Evolutionary conservation across 2,113 vertebrate genomes (phyloP), one percentile per base, ranked within the genome.

Genomic region (Rissa tridactyla): DNA sequence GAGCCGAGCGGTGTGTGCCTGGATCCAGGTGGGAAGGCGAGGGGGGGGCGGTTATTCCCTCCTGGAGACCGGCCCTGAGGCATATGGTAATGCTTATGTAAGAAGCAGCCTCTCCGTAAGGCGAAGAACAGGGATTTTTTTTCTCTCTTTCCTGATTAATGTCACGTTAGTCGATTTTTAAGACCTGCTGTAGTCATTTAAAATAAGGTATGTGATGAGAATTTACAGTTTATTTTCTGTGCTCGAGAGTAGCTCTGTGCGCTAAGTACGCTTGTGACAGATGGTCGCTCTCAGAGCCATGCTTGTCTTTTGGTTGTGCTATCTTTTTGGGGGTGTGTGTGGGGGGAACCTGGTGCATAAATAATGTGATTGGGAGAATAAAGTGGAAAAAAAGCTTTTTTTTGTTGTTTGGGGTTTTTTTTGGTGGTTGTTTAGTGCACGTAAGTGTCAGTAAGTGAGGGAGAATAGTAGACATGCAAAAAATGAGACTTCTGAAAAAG

Each of bases 41-140:
- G 52, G 68, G 80, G 42, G 55, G 85, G 54, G 54, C 29, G 32
- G 42, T 36, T 34, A 2, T 23, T 47, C 68, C 64, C 81, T 69
- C 30, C 84, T 65, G 96, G 81, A 69, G 93, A n/a, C 57, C 64
- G 94, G 92, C 92, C 81, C 93, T 27, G n/a, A 47, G 96, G 75
- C 92, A 51, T 92, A 73, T 85, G 96, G 90, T 82, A 69, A 62
- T 20, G 92, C 94, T 97, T 97, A 96, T 96, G 89, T 97, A 96
- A 95, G 96, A 38, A 90, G 20, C 73, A 69, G 69, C 7, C 55
- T 62, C 73, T 85, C 90, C 30, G n/a, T 82, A 40, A 83, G 40
- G 26, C 46, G 68, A 46, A 27, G 88, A 92, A 30, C 64, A 4
- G 80, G 76, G 88, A 38, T 90, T 23, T 93, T 92, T 25, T 93